Evolutionary conservation across 2,113 vertebrate genomes (phyloP).

Genomic region (Pollachius pollachius): DNA sequence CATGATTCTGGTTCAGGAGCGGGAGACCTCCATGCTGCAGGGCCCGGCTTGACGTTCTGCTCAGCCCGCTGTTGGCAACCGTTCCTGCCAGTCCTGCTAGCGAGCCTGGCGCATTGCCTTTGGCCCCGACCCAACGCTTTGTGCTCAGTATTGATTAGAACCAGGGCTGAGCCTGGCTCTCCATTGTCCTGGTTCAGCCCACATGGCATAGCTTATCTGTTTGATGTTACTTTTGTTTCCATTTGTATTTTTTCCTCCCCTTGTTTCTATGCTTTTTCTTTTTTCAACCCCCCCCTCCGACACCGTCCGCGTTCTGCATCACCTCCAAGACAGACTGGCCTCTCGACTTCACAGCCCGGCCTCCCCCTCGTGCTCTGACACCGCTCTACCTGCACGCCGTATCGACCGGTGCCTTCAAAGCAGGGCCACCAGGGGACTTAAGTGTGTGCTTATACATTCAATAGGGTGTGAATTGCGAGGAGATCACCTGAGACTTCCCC

Average conservation of each 20-base stretch:
- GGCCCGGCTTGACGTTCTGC: conserved; percentile 33
- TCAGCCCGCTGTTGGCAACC: conserved; percentile 58
- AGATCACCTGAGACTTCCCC: conserved; percentile 17
- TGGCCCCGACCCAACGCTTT: conserved; percentile 57
- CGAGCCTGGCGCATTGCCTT: conserved; percentile 48
- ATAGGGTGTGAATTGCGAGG: conserved; percentile 10
- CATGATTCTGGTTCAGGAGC: conserved; percentile 31
- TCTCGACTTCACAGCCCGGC: conserved; percentile 9
- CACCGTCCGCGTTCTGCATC: conserved; percentile 20
- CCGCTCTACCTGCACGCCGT: conserved; percentile 38
- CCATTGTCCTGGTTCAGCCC: conserved; percentile 37
- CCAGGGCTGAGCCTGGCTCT: conserved; percentile 42
- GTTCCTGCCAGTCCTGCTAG: conserved; percentile 43
- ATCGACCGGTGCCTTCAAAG: conserved; percentile 30
- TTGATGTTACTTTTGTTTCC: conserved; percentile 52
- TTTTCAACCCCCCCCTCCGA: conserved; percentile 6
- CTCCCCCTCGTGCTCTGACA: conserved; percentile 31
- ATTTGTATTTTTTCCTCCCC: background rate
- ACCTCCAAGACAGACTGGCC: conserved; percentile 7
- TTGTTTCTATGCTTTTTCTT: background rate
- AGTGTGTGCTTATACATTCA: conserved; percentile 12
- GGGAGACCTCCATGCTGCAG: conserved; percentile 28
- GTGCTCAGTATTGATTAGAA: conserved; percentile 67
- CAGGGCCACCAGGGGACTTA: conserved; percentile 15
- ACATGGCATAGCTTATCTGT: conserved; percentile 43